Percentiles rank a stretch among this genome's conserved stretches.
These are phyloP conservation scores for Morpho helenor DNA, from an alignment of 2,888 invertebrate species.

Conservation along the genomic window DNA sequence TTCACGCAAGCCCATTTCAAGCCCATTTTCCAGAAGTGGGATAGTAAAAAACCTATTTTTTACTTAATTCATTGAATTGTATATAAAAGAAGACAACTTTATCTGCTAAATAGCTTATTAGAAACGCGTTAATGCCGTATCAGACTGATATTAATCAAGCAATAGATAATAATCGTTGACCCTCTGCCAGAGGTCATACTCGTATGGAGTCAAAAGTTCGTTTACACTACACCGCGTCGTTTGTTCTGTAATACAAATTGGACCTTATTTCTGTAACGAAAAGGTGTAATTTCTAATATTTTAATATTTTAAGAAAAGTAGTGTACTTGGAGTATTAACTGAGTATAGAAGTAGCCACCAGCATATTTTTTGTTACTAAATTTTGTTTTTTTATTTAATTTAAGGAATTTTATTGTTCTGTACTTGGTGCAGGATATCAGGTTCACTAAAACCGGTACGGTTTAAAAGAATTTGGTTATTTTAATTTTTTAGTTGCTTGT, in stretches of 20 bases:
- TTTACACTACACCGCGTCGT: conserved; percentile 1
- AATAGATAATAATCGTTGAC: conserved; percentile 9
- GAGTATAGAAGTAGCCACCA: too few species aligned
- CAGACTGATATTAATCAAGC: conserved; percentile 7
- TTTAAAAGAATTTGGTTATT: too few species aligned
- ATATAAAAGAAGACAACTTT: too few species aligned
- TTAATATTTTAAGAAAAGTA: background rate
- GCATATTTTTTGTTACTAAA: too few species aligned
- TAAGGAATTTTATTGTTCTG: too few species aligned
- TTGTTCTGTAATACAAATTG: background rate
- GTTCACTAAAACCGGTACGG: too few species aligned
- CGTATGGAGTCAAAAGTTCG: conserved; percentile 10
- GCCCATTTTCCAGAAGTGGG: too few species aligned
- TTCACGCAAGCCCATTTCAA: too few species aligned
- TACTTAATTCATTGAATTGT: background rate
- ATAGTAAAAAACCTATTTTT: too few species aligned
- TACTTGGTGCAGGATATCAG: too few species aligned
- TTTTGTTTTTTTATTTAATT: too few species aligned
- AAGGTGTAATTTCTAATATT: background rate
- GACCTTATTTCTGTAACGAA: background rate
- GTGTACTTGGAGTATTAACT: background rate
- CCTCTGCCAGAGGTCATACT: conserved; percentile 5
- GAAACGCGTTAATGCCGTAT: conserved; percentile 4
- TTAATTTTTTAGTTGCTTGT: too few species aligned
- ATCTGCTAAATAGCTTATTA: background rate